phyloP scores from a whole-genome alignment of 2,797 vertebrate species.

The Sebastes variabilis region DNA sequence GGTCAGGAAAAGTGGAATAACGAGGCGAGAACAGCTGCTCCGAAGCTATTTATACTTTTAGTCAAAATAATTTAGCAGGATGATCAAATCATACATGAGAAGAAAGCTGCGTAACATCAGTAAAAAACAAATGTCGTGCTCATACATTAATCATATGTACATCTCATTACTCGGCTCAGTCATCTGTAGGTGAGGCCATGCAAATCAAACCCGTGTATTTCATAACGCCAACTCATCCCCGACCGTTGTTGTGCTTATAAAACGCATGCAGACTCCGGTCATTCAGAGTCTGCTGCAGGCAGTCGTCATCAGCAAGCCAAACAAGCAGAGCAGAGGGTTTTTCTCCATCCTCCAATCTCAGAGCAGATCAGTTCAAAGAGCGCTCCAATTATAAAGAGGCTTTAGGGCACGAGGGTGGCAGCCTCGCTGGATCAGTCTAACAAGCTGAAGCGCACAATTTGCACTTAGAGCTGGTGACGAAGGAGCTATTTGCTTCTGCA shows the following conservation, averaged over 20 bases:
- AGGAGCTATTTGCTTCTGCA: conserved; percentile 26
- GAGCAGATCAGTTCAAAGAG: conserved; percentile 60
- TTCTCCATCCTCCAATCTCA: conserved; percentile 50
- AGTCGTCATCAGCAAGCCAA: conserved; percentile 33
- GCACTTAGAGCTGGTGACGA: conserved; percentile 28
- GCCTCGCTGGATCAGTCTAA: conserved; percentile 14
- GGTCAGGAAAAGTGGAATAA: not conserved
- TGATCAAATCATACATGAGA: not conserved
- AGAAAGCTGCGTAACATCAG: not conserved
- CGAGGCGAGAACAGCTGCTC: not conserved
- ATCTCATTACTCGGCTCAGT: not conserved
- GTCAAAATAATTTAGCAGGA: not conserved
- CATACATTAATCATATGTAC: not conserved
- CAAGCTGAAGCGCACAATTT: conserved; percentile 34
- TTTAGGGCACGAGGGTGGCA: conserved; percentile 37
- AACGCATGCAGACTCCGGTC: conserved; percentile 4
- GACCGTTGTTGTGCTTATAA: not conserved
- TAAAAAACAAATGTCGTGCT: not conserved
- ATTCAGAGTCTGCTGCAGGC: conserved; percentile 30
- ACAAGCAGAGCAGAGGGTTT: conserved; percentile 45
- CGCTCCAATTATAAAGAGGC: conserved; percentile 66
- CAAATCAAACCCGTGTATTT: not conserved
- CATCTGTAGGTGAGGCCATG: conserved; percentile 6
- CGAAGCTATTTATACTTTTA: not conserved
- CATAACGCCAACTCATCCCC: not conserved